These are phyloP conservation scores for Megalurothrips usitatus DNA, from an alignment of 2,888 invertebrate species.

Conservation along the genomic window DNA sequence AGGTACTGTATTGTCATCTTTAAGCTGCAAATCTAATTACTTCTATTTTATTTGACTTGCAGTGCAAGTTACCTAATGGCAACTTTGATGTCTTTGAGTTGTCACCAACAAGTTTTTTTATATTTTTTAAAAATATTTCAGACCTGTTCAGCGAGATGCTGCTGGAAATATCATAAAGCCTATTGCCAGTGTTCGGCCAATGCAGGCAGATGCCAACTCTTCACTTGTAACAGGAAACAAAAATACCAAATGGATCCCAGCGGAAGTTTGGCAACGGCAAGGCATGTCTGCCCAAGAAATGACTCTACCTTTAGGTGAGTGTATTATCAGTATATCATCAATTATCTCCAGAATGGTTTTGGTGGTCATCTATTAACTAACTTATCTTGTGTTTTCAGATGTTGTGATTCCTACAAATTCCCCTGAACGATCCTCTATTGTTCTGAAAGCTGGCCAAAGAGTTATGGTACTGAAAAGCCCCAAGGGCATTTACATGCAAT, in stretches of 20 bases:
- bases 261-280: slow-evolving; percentile 86
- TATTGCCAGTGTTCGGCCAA: slow-evolving; percentile 66
- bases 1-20: slow-evolving; percentile 36
- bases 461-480: slow-evolving; percentile 92
- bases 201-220: slow-evolving; percentile 59
- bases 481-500: slow-evolving; percentile 92
- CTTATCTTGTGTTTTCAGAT: slow-evolving; percentile 51
- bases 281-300: slow-evolving; percentile 95
- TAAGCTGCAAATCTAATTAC: slow-evolving; percentile 43
- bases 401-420: slow-evolving; percentile 91
- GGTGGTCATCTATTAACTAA: slow-evolving; percentile 22
- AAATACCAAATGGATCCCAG: slow-evolving; percentile 70
- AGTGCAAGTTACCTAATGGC: background rate
- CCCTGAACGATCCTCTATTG: slow-evolving; percentile 82
- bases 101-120: background rate
- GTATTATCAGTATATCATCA: background rate
- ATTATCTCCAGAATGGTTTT: background rate
- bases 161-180: slow-evolving; percentile 39
- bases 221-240: slow-evolving; percentile 46
- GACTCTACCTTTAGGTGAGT: slow-evolving; percentile 75
- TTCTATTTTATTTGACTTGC: slow-evolving; percentile 44
- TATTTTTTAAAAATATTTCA: slow-evolving; percentile 31
- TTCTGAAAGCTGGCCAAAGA: slow-evolving; percentile 87
- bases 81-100: background rate
- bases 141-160: slow-evolving; percentile 39